A percentile compares a stretch with the other conserved stretches of the same genome.
Evolutionary conservation across 2,113 vertebrate species (phyloP).

Genomic region (Spea multiplicata): DNA sequence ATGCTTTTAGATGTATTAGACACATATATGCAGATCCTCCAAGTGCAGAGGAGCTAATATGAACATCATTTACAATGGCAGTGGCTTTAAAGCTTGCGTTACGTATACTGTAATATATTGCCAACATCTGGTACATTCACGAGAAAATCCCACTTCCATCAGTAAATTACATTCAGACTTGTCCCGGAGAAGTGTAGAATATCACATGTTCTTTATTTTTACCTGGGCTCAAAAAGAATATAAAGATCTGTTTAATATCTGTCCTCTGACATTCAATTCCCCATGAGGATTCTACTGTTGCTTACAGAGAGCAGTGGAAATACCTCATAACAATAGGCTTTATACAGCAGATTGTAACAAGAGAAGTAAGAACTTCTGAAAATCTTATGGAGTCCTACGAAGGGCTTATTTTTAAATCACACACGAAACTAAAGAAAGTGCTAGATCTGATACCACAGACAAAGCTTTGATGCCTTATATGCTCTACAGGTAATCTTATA

Average conservation of each 20-base stretch:
- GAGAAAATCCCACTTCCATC: background rate
- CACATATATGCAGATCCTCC: background rate
- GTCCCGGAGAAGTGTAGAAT: background rate
- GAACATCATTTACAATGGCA: background rate
- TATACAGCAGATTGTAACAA: background rate
- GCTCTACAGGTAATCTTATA: no score
- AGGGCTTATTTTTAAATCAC: no score
- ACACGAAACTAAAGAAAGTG: no score
- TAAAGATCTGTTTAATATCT: background rate
- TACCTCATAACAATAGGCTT: background rate
- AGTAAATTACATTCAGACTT: background rate
- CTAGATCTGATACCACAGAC: no score
- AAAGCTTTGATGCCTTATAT: no score
- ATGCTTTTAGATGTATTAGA: background rate
- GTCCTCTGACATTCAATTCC: background rate
- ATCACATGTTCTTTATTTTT: background rate
- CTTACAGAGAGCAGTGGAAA: background rate
- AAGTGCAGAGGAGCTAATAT: background rate
- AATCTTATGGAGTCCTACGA: background rate
- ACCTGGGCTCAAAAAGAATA: background rate
- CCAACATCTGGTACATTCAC: background rate
- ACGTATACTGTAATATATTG: background rate
- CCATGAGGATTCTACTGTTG: background rate
- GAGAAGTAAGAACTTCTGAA: background rate
- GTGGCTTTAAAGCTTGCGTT: background rate